A percentile compares a stretch with the other conserved stretches of the same genome.
These are phyloP conservation scores for Apodemia zela DNA, from an alignment of 2,888 invertebrate species.

Conservation along the genomic window DNA sequence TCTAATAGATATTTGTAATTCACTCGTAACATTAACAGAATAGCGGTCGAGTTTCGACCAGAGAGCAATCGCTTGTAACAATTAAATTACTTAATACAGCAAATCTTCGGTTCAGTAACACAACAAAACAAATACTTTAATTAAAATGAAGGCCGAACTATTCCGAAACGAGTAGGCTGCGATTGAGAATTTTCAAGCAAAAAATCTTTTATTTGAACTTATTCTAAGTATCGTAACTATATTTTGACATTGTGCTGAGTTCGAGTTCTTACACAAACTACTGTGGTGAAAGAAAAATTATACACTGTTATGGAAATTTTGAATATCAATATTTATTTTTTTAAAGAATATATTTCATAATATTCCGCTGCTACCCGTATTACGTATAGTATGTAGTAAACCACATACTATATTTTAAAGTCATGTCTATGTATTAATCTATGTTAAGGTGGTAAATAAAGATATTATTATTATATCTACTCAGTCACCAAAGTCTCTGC, in stretches of 20 bases:
- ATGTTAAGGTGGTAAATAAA: too few species aligned
- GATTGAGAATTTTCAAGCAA: neutral
- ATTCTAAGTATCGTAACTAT: neutral
- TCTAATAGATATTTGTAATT: too few species aligned
- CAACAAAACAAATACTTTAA: neutral
- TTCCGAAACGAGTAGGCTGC: constrained; percentile 10
- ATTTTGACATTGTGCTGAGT: neutral
- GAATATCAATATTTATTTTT: neutral
- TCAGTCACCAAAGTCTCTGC: too few species aligned
- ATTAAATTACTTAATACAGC: neutral
- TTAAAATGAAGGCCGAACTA: constrained; percentile 1
- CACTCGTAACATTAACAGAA: too few species aligned
- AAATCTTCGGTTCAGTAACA: neutral
- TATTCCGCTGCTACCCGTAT: too few species aligned
- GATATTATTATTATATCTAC: too few species aligned
- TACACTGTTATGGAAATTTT: neutral
- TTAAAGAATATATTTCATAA: too few species aligned
- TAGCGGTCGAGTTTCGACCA: too few species aligned
- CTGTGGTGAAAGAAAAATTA: neutral
- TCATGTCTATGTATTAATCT: too few species aligned
- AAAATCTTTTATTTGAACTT: neutral
- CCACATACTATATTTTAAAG: too few species aligned
- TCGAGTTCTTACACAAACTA: neutral
- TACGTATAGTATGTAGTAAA: too few species aligned
- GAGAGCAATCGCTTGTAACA: neutral